These are phyloP conservation scores for Microplitis demolitor DNA, from an alignment of 1,140 invertebrate genomes.

Conservation along the genomic window DNA sequence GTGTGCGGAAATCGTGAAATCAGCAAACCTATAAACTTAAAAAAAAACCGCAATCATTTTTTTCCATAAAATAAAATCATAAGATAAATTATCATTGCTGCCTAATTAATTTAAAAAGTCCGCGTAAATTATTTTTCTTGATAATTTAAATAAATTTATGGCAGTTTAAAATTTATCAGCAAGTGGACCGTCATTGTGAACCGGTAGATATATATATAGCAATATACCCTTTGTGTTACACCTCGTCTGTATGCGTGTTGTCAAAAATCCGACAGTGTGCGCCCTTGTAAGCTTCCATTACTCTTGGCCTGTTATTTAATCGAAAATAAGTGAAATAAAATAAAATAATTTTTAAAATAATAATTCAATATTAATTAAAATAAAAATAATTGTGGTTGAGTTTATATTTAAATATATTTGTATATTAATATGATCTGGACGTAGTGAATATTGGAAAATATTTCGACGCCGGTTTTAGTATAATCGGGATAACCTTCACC, in stretches of 20 bases:
- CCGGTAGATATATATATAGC: not conserved
- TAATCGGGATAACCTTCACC: conserved; percentile 26
- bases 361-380: too few relatives aligned
- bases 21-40: not conserved
- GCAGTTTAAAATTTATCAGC: not conserved
- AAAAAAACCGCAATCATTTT: not conserved
- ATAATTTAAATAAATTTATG: not conserved
- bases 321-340: not conserved
- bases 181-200: not conserved
- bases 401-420: not conserved
- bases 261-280: conserved; percentile 27
- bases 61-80: not conserved
- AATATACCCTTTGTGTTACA: conserved; percentile 6
- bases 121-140: not conserved
- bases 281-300: conserved; percentile 29
- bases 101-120: not conserved
- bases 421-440: not conserved
- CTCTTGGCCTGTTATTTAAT: not conserved
- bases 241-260: conserved; percentile 19
- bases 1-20: conserved; percentile 2
- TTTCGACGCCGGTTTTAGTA: conserved; percentile 22
- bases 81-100: not conserved
- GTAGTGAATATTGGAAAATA: not conserved
- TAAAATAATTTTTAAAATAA: not conserved
- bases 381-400: too few relatives aligned